Base-by-base conservation (phyloP, 2,888 invertebrate genomes). In the Saturnia pavonia region DNA sequence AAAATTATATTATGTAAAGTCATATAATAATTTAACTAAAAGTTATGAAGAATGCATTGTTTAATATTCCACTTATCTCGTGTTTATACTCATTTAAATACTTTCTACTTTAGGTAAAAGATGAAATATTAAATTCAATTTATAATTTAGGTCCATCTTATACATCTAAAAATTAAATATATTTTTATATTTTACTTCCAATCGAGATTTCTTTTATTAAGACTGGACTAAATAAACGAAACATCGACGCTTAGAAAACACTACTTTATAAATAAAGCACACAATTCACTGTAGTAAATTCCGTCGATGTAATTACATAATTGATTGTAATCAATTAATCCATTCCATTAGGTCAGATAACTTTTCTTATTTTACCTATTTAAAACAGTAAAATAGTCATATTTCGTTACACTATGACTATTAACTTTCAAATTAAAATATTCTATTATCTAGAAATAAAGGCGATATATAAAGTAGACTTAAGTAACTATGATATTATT, bases 361-460 rank as follows among this genome's bases (percentile, higher is more conserved):
- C 81, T 85, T 88, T 86, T 87, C 84, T 82, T n/a, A n/a, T n/a
- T 84, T 82, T 81, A 79, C 75, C n/a, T 76, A 77, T 78, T 68
- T 63, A 8, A 51, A 40, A 65, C 48, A 22, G 69, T 27, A 48
- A 66, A 34, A 66, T 22, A 54, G 22, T n/a, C 22, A 27, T 22
- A 25, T 19, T 34, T 42, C 63, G 69, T 66, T 69, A 51, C 40
- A 40, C 69, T 11, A 70, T 40, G 54, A 42, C 25, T 42, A 67
- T 70, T 70, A 51, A 66, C 42, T 70, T 67, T 54, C 66, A 65
- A 54, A 48, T 48, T 42, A 22, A 48, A 51, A 51, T 51, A 66
- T 22, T 66, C 48, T 34, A 22, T 48, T 65, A 16, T 40, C 19
- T 63, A 65, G 6, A 65, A 68, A 48, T 65, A 51, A 65, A 25